Percentiles rank a stretch among this genome's conserved stretches.
phyloP scores from a whole-genome alignment of 2,888 invertebrate species.

The Hedya salicella region DNA sequence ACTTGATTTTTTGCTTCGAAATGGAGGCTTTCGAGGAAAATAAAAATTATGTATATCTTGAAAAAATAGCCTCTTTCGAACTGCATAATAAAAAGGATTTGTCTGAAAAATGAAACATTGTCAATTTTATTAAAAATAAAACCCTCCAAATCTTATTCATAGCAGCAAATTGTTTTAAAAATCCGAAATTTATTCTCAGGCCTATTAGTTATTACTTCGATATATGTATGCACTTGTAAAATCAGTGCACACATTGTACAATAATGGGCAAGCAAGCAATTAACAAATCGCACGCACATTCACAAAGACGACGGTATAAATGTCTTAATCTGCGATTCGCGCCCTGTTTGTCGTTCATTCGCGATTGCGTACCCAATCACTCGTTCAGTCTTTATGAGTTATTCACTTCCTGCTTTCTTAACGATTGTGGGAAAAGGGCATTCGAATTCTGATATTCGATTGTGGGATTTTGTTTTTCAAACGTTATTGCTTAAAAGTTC shows the following conservation, averaged over 20 bases:
- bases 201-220: constrained; percentile 30
- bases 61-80: too few species aligned
- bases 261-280: constrained; percentile 55
- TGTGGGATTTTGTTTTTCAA: constrained; percentile 63
- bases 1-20: too few species aligned
- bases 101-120: too few species aligned
- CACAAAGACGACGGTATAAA: constrained; percentile 73
- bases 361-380: constrained; percentile 72
- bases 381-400: constrained; percentile 64
- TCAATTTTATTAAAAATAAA: background rate
- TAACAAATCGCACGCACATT: constrained; percentile 62
- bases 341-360: constrained; percentile 69
- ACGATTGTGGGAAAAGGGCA: constrained; percentile 78
- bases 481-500: constrained; percentile 58
- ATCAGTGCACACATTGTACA: constrained; percentile 33
- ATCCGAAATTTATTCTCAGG: constrained; percentile 24
- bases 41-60: too few species aligned
- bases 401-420: constrained; percentile 70
- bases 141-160: constrained; percentile 1
- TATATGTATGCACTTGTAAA: constrained; percentile 32
- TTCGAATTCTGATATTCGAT: constrained; percentile 69
- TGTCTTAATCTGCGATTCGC: constrained; percentile 72
- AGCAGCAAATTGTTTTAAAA: constrained; percentile 1
- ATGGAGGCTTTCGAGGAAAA: too few species aligned
- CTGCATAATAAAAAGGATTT: too few species aligned